Evolutionary conservation across 2,888 invertebrate genomes (phyloP).

Genomic region (Mesorhabditis spiculigera): DNA sequence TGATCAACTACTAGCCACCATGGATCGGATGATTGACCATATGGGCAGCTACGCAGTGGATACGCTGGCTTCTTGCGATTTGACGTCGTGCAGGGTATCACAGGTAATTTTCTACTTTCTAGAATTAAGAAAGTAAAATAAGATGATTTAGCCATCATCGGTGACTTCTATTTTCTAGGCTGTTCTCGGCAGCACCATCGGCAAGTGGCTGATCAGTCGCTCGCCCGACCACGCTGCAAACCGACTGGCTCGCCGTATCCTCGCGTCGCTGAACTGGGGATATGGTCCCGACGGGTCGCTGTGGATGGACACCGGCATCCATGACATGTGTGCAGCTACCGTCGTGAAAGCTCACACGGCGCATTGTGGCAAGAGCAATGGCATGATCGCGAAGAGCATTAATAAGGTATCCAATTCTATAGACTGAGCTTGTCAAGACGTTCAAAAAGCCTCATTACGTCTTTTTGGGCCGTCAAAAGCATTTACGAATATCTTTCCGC

Average conservation of each 20-base stretch:
- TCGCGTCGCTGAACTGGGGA: slow-evolving; percentile 47
- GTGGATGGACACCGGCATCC: slow-evolving; percentile 47
- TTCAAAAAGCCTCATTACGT: no score
- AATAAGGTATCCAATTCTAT: slow-evolving; percentile 21
- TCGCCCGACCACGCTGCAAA: slow-evolving; percentile 46
- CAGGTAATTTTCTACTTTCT: slow-evolving; percentile 19
- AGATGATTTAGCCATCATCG: no score
- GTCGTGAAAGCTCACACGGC: slow-evolving; percentile 53
- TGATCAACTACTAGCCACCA: slow-evolving; percentile 34
- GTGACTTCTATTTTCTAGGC: no score
- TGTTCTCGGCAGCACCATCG: slow-evolving; percentile 29
- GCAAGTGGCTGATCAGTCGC: slow-evolving; percentile 53
- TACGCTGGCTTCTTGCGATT: slow-evolving; percentile 43
- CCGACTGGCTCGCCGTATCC: slow-evolving; percentile 41
- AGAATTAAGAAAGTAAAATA: no score
- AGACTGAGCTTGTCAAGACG: no score
- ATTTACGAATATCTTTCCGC: no score
- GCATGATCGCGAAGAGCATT: slow-evolving; percentile 50
- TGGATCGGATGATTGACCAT: slow-evolving; percentile 51
- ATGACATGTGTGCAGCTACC: slow-evolving; percentile 45
- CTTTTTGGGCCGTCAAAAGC: no score
- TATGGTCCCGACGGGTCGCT: slow-evolving; percentile 26
- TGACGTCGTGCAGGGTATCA: slow-evolving; percentile 40
- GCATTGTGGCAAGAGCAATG: slow-evolving; percentile 50
- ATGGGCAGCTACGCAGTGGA: slow-evolving; percentile 49